phyloP scores from a whole-genome alignment of 1,140 invertebrate genomes.

The Lepidurus arcticus region DNA sequence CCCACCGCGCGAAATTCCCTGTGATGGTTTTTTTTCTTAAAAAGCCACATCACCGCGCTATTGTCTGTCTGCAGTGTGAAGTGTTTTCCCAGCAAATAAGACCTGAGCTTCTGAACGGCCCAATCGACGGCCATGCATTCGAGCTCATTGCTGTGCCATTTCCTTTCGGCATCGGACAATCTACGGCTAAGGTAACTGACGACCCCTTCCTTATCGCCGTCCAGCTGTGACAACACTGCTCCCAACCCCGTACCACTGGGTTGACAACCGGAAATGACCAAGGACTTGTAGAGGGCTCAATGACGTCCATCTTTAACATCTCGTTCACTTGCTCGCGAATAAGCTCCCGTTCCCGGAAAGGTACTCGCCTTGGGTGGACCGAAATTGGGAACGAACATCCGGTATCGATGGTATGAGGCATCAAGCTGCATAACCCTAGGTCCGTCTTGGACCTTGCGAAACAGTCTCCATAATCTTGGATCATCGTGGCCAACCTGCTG shows the following conservation, averaged over 20 bases:
- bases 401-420: constrained; percentile 16
- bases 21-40: no score
- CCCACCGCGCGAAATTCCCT: constrained; percentile 40
- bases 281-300: constrained; percentile 34
- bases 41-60: no score
- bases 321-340: constrained; percentile 25
- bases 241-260: constrained; percentile 34
- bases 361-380: constrained; percentile 21
- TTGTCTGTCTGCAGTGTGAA: no score
- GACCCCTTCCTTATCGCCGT: no score
- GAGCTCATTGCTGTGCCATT: constrained; percentile 40
- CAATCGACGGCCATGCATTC: no score
- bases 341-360: background rate
- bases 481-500: no score
- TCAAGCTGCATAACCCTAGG: background rate
- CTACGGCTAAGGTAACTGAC: background rate
- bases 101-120: no score
- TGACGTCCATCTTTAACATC: constrained; percentile 10
- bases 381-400: background rate
- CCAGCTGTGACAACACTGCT: no score
- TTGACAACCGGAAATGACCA: constrained; percentile 39
- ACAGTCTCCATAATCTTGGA: no score
- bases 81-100: no score
- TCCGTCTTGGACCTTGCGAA: no score
- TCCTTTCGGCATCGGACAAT: background rate